Base-by-base conservation (phyloP, 1,140 invertebrate species). In the Arctopsyche grandis region DNA sequence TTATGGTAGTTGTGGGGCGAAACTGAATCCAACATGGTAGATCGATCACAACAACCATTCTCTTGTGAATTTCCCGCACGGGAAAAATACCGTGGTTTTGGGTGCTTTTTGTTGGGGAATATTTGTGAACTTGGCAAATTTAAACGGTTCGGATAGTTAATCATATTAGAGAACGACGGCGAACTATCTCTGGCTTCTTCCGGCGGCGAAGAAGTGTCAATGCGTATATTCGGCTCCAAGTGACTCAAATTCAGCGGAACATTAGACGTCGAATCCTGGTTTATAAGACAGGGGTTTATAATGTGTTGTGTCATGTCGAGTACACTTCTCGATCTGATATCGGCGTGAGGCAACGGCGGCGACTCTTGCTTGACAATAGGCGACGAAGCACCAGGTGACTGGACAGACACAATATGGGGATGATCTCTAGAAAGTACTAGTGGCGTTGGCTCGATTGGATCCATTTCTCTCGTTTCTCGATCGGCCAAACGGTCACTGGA, bases 231-330 rank as follows among this genome's bases (percentile, higher is more conserved):
- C 22, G 79, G 80, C 44, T 89, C 88, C 16, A 88, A 82, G 81
- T 88, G 86, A 80, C 87, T 88, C 44, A 89, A 81, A 82, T 89
- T 88, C 24, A 89, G 58, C 0, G 88, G 88, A 3, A 86, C 87
- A 74, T 87, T 88, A 5, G 87, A 88, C 1, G 75, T 83, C 70
- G 69, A 22, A 52, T 76, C 74, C 12, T 76, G 76, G 10, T 24
- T 70, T 19, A 58, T 12, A 10, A 48, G 43, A 75, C 69, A 70
- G 46, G 75, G 86, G 24, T 29, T 66, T 84, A 73, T 85, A 85
- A 19, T 88, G 87, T 83, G 87, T 85, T 48, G 85, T 84, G 29
- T 85, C 85, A 79, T 85, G 84, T 0, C 87, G 75, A 66, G 74
- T 21, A 76, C 16, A 44, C 10, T 58, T 21, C 52, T 76, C 3